Conservation (phyloP, 1,140 invertebrate genomes). For the Leptopilina boulardi region DNA sequence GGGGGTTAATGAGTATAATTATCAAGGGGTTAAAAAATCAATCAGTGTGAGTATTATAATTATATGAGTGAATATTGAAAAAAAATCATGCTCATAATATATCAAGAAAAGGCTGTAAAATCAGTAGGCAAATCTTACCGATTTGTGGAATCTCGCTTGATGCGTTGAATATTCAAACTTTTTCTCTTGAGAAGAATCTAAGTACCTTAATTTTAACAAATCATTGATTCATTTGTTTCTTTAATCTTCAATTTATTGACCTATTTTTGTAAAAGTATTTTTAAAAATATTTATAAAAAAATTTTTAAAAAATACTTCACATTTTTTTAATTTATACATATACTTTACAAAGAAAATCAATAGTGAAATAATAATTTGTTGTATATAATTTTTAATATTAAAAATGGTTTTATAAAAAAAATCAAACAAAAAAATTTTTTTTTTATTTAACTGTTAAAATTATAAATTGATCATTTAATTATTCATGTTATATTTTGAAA, state of each 20-base stretch:
- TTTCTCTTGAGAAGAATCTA: background rate
- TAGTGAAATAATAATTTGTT: too few relatives aligned
- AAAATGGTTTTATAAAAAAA: too few relatives aligned
- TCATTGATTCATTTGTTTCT: background rate
- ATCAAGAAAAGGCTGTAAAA: slow-evolving; percentile 21
- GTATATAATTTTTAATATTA: too few relatives aligned
- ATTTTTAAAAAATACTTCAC: too few relatives aligned
- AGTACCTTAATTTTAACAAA: background rate
- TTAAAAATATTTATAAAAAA: background rate
- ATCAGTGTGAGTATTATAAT: slow-evolving; percentile 8
- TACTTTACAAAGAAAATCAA: too few relatives aligned
- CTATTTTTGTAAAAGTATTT: background rate
- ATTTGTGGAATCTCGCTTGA: background rate
- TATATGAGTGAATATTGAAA: slow-evolving; percentile 2
- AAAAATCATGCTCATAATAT: slow-evolving; percentile 29
- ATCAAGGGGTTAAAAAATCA: background rate
- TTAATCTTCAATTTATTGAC: background rate
- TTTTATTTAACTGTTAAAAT: too few relatives aligned
- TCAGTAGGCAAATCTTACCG: slow-evolving; percentile 26
- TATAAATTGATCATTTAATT: too few relatives aligned
- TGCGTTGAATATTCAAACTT: slow-evolving; percentile 3
- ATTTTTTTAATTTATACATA: too few relatives aligned
- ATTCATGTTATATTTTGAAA: too few relatives aligned
- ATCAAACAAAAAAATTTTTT: too few relatives aligned
- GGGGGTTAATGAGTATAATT: background rate